These are phyloP conservation scores for Motacilla alba DNA, from an alignment of 2,113 vertebrate genomes.

Conservation along the genomic window DNA sequence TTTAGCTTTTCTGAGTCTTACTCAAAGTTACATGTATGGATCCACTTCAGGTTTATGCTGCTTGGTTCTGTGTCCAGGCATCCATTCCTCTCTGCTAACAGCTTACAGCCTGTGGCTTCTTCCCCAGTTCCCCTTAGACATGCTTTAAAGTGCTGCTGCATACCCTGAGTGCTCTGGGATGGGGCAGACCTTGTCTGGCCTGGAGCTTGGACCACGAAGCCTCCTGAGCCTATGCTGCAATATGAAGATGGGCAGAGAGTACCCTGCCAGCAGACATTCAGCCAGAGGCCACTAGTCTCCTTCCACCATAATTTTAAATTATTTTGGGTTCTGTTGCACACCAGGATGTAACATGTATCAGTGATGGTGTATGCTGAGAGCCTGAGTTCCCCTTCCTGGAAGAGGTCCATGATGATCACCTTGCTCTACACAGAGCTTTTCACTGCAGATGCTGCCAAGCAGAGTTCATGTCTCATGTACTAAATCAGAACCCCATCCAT, in stretches of 20 bases:
- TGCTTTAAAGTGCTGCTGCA: background rate
- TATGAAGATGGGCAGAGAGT: background rate
- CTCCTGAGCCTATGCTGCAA: background rate
- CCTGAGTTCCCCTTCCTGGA: background rate
- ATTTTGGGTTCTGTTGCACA: background rate
- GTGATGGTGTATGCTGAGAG: background rate
- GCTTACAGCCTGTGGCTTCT: background rate
- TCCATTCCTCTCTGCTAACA: background rate
- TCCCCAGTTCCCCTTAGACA: background rate
- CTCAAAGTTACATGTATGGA: background rate
- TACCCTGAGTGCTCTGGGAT: background rate
- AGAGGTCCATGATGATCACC: rapidly evolving
- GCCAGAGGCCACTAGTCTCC: background rate
- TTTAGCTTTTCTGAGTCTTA: conserved; percentile 4
- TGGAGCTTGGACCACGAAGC: background rate
- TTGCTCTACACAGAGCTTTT: background rate
- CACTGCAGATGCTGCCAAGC: background rate
- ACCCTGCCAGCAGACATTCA: background rate
- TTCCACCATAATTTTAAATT: background rate
- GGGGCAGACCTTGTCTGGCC: background rate
- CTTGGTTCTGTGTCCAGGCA: background rate
- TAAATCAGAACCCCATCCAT: background rate
- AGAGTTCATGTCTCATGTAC: background rate
- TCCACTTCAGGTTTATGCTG: background rate
- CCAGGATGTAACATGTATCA: background rate